Percentiles rank a stretch among this genome's conserved stretches.
These are phyloP conservation scores for Tympanuchus pallidicinctus DNA, from an alignment of 2,113 vertebrate species.

Conservation along the genomic window DNA sequence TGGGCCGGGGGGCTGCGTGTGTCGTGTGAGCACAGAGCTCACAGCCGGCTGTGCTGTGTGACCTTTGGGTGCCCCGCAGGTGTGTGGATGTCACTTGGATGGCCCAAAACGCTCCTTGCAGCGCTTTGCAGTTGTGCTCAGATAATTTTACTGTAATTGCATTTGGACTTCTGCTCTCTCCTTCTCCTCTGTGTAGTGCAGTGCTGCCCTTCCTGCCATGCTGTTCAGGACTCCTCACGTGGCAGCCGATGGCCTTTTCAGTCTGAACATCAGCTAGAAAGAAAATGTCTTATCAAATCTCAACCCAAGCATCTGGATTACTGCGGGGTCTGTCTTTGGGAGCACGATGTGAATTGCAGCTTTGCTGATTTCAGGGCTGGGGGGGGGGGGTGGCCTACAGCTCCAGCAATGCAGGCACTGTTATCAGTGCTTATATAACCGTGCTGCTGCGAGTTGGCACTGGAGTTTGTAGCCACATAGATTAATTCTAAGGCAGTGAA, in stretches of 20 bases:
- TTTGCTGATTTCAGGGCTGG: background rate
- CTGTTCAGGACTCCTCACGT: slow-evolving; percentile 2
- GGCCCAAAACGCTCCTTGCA: background rate
- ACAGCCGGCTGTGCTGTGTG: background rate
- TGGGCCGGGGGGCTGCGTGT: background rate
- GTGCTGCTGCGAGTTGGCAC: slow-evolving; percentile 39
- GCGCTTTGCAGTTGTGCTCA: background rate
- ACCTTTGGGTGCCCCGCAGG: slow-evolving; percentile 4
- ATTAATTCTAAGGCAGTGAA: slow-evolving; percentile 51
- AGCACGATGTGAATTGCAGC: background rate
- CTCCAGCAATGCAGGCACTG: background rate
- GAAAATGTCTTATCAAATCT: slow-evolving; percentile 9
- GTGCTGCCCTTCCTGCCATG: background rate
- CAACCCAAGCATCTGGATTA: background rate
- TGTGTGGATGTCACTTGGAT: background rate
- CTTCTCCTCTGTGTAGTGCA: background rate
- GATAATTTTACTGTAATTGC: background rate
- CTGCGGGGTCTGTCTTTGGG: background rate
- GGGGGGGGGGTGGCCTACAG: background rate
- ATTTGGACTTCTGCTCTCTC: background rate
- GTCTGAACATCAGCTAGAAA: background rate
- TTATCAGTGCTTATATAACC: background rate
- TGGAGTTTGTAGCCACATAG: slow-evolving; percentile 5
- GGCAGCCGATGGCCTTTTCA: slow-evolving; percentile 30
- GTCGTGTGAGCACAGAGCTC: slow-evolving; percentile 33